phyloP scores from a whole-genome alignment of 2,113 vertebrate species.

The Amphiprion percula region DNA sequence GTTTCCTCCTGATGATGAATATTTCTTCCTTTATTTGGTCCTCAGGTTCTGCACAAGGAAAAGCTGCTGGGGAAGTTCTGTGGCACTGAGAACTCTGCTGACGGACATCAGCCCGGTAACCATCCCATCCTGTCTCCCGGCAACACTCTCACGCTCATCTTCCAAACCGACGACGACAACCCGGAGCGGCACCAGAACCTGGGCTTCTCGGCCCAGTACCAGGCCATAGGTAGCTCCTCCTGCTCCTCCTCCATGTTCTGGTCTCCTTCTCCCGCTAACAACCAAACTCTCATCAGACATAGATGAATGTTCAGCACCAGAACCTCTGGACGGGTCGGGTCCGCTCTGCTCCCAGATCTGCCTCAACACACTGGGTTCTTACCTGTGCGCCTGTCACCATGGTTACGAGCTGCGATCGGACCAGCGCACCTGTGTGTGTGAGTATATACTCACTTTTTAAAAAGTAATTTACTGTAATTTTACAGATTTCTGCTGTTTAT shows the following conservation, averaged over 20 bases:
- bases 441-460: conserved; percentile 46
- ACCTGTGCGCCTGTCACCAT: conserved; percentile 89
- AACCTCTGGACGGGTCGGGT: conserved; percentile 58
- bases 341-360: conserved; percentile 91
- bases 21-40: neutral
- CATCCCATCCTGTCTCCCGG: conserved; percentile 86
- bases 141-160: conserved; percentile 87
- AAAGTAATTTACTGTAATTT: too few relatives aligned
- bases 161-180: conserved; percentile 90
- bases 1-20: neutral
- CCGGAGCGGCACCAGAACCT: conserved; percentile 81
- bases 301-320: conserved; percentile 77
- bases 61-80: conserved; percentile 90
- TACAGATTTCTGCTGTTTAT: too few relatives aligned
- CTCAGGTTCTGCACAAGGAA: conserved; percentile 87
- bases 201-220: conserved; percentile 92
- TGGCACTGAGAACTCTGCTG: conserved; percentile 84
- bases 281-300: conserved; percentile 66
- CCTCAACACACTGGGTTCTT: conserved; percentile 92
- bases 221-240: conserved; percentile 85
- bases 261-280: neutral
- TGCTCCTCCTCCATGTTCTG: neutral
- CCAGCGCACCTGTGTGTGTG: conserved; percentile 86
- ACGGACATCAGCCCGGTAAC: conserved; percentile 84
- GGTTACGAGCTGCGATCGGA: conserved; percentile 90